Evolutionary conservation across 2,888 invertebrate genomes (phyloP).

Genomic region (Plutella xylostella): DNA sequence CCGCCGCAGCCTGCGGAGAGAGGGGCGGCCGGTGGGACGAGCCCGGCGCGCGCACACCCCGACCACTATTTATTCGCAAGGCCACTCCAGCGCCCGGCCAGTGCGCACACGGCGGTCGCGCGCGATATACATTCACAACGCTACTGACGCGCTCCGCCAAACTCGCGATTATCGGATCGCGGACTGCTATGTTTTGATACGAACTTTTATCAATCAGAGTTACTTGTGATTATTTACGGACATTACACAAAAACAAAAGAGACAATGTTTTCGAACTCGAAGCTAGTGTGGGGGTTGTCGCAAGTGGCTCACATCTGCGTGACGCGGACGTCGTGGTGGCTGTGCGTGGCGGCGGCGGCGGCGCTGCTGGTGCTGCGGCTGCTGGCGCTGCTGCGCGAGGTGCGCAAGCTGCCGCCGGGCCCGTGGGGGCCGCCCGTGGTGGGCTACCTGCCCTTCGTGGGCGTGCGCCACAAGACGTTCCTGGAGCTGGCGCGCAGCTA

Average conservation of each 20-base stretch:
- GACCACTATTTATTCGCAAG: conserved; percentile 65
- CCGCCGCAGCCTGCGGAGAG: conserved; percentile 48
- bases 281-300: conserved; percentile 66
- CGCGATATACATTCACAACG: conserved; percentile 47
- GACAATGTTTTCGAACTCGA: conserved; percentile 51
- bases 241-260: conserved; percentile 28
- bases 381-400: conserved; percentile 48
- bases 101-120: conserved; percentile 61
- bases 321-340: conserved; percentile 41
- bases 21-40: conserved; percentile 55
- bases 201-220: background rate
- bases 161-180: conserved; percentile 42
- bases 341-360: conserved; percentile 58
- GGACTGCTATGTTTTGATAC: conserved; percentile 40
- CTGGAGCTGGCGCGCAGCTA: conserved; percentile 81
- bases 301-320: conserved; percentile 58
- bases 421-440: conserved; percentile 89
- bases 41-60: conserved; percentile 46
- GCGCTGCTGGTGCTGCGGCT: conserved; percentile 62
- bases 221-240: conserved; percentile 1
- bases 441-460: conserved; percentile 86
- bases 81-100: conserved; percentile 61
- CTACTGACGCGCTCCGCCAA: conserved; percentile 35
- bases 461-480: conserved; percentile 82
- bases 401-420: conserved; percentile 80